phyloP scores from a whole-genome alignment of 1,140 invertebrate genomes.

The Eupeodes corollae region DNA sequence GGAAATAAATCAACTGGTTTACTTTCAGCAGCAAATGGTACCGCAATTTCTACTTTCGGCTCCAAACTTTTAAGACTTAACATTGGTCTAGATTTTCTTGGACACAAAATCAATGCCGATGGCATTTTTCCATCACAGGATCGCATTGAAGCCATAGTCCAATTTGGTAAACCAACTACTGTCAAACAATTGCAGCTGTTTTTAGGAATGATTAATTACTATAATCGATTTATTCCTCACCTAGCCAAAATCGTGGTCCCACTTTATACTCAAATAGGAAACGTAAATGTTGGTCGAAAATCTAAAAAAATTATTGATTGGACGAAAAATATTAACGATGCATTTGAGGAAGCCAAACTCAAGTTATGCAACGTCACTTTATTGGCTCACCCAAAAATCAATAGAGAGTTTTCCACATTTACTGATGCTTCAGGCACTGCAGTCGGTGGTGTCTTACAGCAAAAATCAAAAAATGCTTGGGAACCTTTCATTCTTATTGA shows the following conservation, averaged over 20 bases:
- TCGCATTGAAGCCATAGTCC: slow-evolving; percentile 1
- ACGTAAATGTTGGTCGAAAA: slow-evolving; percentile 20
- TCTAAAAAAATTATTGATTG: no score
- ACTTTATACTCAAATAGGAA: slow-evolving; percentile 15
- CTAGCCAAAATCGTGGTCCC: slow-evolving; percentile 13
- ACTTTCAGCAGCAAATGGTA: no score
- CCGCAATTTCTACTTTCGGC: slow-evolving; percentile 33
- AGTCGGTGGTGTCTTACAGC: slow-evolving; percentile 24
- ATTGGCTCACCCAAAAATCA: slow-evolving; percentile 11
- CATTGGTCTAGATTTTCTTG: slow-evolving; percentile 21
- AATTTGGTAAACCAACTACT: slow-evolving; percentile 23
- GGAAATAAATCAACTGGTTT: no score
- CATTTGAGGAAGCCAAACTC: slow-evolving; percentile 24
- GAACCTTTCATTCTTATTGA: slow-evolving; percentile 34
- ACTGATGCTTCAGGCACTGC: slow-evolving; percentile 19
- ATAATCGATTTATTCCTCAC: slow-evolving; percentile 20
- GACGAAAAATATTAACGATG: no score
- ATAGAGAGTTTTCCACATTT: slow-evolving; percentile 6
- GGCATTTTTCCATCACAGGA: slow-evolving; percentile 12
- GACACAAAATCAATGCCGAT: slow-evolving; percentile 9
- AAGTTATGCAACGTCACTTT: slow-evolving; percentile 9
- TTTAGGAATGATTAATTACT: slow-evolving; percentile 37
- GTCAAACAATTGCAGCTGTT: slow-evolving; percentile 29
- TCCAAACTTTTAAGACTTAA: slow-evolving; percentile 22
- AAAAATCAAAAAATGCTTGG: slow-evolving; percentile 12